Conservation (phyloP, 2,113 vertebrate genomes). For the Alectura lathami region DNA sequence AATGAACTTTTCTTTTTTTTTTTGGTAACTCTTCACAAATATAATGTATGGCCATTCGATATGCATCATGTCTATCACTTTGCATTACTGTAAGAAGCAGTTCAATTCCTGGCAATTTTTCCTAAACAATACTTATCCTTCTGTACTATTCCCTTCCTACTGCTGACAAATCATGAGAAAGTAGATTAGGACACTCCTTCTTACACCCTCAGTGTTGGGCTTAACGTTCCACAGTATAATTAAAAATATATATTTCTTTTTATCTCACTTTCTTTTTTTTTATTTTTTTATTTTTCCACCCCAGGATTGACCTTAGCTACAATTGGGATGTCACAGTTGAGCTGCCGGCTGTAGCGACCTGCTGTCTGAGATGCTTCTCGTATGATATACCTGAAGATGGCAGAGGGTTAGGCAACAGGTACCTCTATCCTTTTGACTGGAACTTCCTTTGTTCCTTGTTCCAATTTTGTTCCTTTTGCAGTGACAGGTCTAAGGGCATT, state of each 20-base stretch:
- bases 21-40: background rate
- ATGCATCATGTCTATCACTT: background rate
- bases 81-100: fast-evolving
- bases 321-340: background rate
- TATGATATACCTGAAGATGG: background rate
- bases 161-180: background rate
- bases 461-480: background rate
- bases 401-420: background rate
- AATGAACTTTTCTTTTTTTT: background rate
- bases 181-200: background rate
- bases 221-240: background rate
- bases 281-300: background rate
- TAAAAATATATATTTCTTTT: background rate
- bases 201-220: background rate
- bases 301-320: background rate
- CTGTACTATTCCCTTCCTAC: background rate
- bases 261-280: background rate
- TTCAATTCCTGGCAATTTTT: background rate
- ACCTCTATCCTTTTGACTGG: background rate
- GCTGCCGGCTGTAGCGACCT: background rate
- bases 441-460: constrained; percentile 12
- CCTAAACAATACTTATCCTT: background rate
- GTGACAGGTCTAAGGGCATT: background rate
- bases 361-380: background rate
- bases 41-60: fast-evolving